Evolutionary conservation across 2,888 invertebrate species (phyloP), one percentile per base, ranked within the genome.

Genomic region (Cheilosia grossa): DNA sequence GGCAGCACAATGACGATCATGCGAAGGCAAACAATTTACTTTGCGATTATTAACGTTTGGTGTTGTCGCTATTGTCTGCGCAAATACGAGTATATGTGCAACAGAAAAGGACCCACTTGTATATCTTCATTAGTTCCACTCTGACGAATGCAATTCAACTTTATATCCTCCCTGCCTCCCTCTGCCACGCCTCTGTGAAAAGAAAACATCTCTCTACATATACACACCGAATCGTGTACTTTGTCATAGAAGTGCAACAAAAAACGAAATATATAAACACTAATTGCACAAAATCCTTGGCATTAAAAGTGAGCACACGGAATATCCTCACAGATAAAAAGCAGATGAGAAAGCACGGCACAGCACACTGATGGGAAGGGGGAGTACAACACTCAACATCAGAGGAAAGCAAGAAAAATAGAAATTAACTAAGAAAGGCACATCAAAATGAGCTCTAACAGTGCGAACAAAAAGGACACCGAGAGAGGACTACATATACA

Each of bases 271-370:
- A 42, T 30, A 64, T 30, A 44, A 74, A 51, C 67, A 64, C 78
- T 73, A 69, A 69, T 69, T 69, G 54, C 80, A 69, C 56, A 51
- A 74, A 81, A 81, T 81, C 74, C 80, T 67, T 74, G 80, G 74
- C 80, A 74, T 69, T 81, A 81, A 81, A 81, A 63, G 72, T 54
- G 53, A 73, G 49, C 66, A 49, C 59, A 58, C 24, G 51, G 15
- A 51, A 70, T 53, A 49, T 58, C 44, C 66, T 44, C 6, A 15
- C 53, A 15, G 4, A 56, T 13, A 47, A 42, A 53, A 33, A 56
- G 9, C 33, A 63, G 33, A 73, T 69, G 42, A 44, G 40, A 44
- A 44, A 24, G 10, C 37, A 7, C 7, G 10, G 47, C 10, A 21
- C n/a, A 2, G 30, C 27, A 27, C 27, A 27, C 27, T 5, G 27